phyloP scores from a whole-genome alignment of 2,888 invertebrate species.

The Drosophila fulvimacula region DNA sequence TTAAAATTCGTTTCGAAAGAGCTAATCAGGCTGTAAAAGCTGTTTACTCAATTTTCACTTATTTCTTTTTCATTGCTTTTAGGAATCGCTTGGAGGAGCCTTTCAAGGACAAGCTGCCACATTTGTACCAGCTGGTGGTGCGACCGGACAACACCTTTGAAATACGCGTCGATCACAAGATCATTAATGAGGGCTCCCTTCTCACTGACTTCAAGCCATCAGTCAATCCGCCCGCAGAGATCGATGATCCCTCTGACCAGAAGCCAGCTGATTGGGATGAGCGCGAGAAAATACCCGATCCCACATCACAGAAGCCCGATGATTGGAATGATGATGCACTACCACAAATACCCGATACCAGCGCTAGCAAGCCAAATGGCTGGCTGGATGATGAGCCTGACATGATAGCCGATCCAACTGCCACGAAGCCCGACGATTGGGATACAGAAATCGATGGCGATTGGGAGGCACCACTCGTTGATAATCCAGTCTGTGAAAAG shows the following conservation, averaged over 20 bases:
- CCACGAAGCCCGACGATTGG: constrained; percentile 97
- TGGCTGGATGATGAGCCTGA: constrained; percentile 97
- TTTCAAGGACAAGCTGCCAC: constrained; percentile 96
- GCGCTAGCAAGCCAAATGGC: constrained; percentile 93
- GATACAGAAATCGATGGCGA: constrained; percentile 99
- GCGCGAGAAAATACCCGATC: constrained; percentile 95
- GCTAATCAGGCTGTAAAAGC: too few relatives aligned
- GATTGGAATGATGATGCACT: constrained; percentile 99
- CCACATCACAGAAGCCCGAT: constrained; percentile 94
- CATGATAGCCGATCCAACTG: constrained; percentile 93
- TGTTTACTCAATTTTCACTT: constrained; percentile 3
- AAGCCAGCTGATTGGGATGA: constrained; percentile 99
- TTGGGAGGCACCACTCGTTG: constrained; percentile 97
- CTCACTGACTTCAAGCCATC: constrained; percentile 96
- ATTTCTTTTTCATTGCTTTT: constrained; percentile 7
- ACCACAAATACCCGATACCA: constrained; percentile 93
- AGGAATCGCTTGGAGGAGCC: constrained; percentile 92
- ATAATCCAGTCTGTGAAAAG: constrained; percentile 93
- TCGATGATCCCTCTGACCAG: constrained; percentile 94
- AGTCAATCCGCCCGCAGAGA: constrained; percentile 97
- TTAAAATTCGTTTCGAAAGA: too few relatives aligned
- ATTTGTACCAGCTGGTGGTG: constrained; percentile 92
- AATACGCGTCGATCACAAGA: constrained; percentile 92
- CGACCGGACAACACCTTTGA: constrained; percentile 92
- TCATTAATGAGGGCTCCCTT: constrained; percentile 94